phyloP scores from a whole-genome alignment of 1,140 invertebrate genomes.

The Cyphomyrmex costatus region DNA sequence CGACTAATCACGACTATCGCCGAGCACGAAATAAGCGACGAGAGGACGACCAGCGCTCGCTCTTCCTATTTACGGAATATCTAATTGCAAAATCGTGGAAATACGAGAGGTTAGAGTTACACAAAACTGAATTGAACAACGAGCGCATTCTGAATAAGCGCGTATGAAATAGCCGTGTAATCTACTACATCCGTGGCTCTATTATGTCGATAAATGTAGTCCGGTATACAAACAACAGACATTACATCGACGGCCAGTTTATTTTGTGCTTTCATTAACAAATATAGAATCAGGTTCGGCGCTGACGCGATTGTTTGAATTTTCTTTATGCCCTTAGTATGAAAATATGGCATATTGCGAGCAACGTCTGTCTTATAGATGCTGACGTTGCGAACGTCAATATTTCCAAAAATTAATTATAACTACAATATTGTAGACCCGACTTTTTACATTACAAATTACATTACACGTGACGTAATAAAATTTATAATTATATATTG shows the following conservation, averaged over 20 bases:
- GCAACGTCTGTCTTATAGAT: neutral
- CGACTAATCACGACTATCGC: conserved; percentile 42
- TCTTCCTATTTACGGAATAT: conserved; percentile 60
- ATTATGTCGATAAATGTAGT: conserved; percentile 59
- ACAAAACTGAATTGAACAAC: conserved; percentile 67
- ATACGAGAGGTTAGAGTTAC: conserved; percentile 61
- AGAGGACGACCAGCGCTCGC: neutral
- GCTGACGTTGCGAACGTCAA: neutral
- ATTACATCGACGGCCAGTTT: conserved; percentile 57
- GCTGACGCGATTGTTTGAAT: conserved; percentile 29
- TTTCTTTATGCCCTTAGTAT: conserved; percentile 4
- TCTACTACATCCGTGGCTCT: conserved; percentile 35
- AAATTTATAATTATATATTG: too few relatives aligned
- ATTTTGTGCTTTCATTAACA: conserved; percentile 63
- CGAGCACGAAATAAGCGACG: conserved; percentile 37
- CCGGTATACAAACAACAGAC: conserved; percentile 41
- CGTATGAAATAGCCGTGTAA: conserved; percentile 62
- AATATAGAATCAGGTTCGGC: conserved; percentile 55
- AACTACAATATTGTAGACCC: neutral
- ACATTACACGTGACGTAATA: too few relatives aligned
- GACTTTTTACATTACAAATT: neutral
- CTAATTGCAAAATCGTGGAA: conserved; percentile 71
- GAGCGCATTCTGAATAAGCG: conserved; percentile 52
- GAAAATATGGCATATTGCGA: neutral
- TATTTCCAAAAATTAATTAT: neutral